phyloP scores from a whole-genome alignment of 2,113 vertebrate species.

The Solenodon paradoxus region DNA sequence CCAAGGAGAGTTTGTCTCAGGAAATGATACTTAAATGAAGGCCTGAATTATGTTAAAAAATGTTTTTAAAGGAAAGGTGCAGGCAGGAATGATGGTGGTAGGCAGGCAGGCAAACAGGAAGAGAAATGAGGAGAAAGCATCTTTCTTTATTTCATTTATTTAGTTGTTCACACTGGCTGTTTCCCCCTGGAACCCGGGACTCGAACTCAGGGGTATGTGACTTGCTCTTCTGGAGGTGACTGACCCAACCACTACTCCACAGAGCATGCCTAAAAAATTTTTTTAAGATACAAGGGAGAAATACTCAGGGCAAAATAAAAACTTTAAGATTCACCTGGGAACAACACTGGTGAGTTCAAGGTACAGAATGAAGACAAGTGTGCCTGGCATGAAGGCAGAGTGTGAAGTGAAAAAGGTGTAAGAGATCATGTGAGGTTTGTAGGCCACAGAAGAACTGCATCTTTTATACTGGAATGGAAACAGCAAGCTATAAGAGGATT shows the following conservation, averaged over 20 bases:
- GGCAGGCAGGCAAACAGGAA: too few relatives aligned
- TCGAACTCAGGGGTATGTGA: too few relatives aligned
- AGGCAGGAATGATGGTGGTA: too few relatives aligned
- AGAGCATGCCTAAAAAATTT: too few relatives aligned
- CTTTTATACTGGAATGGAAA: background rate
- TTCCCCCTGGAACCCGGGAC: too few relatives aligned
- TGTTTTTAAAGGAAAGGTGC: too few relatives aligned
- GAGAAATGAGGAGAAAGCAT: too few relatives aligned
- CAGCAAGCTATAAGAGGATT: background rate
- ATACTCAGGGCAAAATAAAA: background rate
- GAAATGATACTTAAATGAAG: conserved; percentile 1
- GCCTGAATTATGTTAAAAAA: background rate
- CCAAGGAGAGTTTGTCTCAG: background rate
- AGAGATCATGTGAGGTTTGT: background rate
- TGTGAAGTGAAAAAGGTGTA: background rate
- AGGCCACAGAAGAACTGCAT: background rate
- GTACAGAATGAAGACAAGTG: background rate
- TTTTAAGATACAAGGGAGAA: background rate
- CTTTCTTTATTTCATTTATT: too few relatives aligned
- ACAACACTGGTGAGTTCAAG: background rate
- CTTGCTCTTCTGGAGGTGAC: too few relatives aligned
- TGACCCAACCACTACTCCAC: too few relatives aligned
- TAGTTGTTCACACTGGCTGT: too few relatives aligned
- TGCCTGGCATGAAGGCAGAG: background rate
- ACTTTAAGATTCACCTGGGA: background rate